phyloP scores from a whole-genome alignment of 2,888 invertebrate species.

The Nomada hirtipes region DNA sequence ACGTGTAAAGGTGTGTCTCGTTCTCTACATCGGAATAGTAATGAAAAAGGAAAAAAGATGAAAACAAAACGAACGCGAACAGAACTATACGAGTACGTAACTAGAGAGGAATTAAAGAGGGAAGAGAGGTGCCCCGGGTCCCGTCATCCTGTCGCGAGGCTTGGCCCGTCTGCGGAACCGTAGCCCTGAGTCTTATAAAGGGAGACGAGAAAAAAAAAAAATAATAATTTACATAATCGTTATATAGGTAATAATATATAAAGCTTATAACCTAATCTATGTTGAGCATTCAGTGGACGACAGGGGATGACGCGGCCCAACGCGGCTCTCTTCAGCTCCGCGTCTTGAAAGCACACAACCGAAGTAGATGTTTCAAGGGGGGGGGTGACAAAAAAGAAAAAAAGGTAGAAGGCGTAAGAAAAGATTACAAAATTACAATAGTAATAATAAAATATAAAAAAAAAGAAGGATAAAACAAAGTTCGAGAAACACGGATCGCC shows the following conservation, averaged over 20 bases:
- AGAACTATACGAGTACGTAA: constrained; percentile 13
- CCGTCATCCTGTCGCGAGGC: constrained; percentile 73
- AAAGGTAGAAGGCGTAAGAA: constrained; percentile 23
- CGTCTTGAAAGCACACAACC: constrained; percentile 60
- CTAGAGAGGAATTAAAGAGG: constrained; percentile 44
- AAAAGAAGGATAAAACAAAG: constrained; percentile 39
- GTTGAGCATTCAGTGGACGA: constrained; percentile 81
- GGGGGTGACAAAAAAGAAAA: constrained; percentile 10
- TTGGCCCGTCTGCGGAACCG: constrained; percentile 36
- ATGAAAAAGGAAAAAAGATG: neutral
- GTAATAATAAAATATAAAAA: constrained; percentile 50
- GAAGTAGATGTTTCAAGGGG: constrained; percentile 22
- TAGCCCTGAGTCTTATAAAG: constrained; percentile 74
- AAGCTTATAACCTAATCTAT: constrained; percentile 80
- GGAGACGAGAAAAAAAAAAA: constrained; percentile 59
- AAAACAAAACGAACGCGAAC: constrained; percentile 51
- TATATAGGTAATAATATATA: constrained; percentile 73
- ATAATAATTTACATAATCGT: constrained; percentile 80
- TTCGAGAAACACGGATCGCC: constrained; percentile 51
- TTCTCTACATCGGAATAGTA: neutral
- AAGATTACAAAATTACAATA: constrained; percentile 47
- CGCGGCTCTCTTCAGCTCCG: constrained; percentile 34
- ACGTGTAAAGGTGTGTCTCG: constrained; percentile 5
- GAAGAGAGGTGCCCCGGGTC: constrained; percentile 57
- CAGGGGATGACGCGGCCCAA: constrained; percentile 62